Evolutionary conservation across 2,888 invertebrate species (phyloP).

Genomic region (Seira ritae): DNA sequence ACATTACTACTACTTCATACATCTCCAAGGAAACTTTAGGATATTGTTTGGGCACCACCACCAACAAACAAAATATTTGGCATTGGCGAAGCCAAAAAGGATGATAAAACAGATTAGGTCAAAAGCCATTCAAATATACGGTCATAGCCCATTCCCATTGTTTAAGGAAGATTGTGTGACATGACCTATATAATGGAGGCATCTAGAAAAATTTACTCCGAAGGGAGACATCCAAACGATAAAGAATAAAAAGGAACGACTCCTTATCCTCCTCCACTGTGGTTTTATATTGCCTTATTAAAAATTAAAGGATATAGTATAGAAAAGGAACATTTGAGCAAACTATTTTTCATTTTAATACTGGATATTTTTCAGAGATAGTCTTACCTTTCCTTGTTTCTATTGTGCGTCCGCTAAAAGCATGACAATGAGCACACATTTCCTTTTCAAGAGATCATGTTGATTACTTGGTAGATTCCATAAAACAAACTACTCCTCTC

Average conservation of each 20-base stretch:
- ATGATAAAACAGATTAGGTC: conserved; percentile 40
- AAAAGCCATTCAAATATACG: conserved; percentile 13
- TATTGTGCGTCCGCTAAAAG: too few species aligned
- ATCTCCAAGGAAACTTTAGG: not conserved
- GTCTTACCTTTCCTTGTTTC: too few species aligned
- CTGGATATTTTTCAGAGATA: not conserved
- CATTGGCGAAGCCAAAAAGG: conserved; percentile 25
- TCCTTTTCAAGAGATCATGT: too few species aligned
- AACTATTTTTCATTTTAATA: not conserved
- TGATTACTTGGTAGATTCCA: too few species aligned
- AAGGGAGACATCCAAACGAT: conserved; percentile 18
- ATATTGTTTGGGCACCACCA: too few species aligned
- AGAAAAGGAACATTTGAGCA: not conserved
- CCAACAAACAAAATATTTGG: conserved; percentile 29
- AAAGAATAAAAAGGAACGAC: conserved; percentile 14
- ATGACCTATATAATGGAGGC: conserved; percentile 27
- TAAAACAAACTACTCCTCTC: too few species aligned
- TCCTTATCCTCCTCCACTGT: conserved; percentile 17
- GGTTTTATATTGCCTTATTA: conserved; percentile 31
- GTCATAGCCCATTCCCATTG: not conserved
- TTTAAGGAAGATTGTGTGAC: conserved; percentile 8
- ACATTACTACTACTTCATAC: not conserved
- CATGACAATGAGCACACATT: too few species aligned
- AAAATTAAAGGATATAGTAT: conserved; percentile 5
- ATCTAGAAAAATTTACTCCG: conserved; percentile 6